Evolutionary conservation across 1,140 invertebrate species (phyloP).

Genomic region (Hycleus cichorii): DNA sequence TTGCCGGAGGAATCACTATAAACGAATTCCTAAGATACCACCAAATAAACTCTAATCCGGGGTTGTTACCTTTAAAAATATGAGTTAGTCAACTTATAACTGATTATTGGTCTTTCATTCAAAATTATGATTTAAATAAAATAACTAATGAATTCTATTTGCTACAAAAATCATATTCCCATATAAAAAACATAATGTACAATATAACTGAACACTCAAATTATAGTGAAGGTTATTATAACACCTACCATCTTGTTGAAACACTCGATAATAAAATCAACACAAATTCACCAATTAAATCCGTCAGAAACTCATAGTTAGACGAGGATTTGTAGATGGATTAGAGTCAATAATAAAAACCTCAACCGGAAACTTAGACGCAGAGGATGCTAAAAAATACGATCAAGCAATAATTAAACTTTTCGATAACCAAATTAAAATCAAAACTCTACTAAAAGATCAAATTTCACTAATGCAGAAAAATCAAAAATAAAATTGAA

Average conservation of each 20-base stretch:
- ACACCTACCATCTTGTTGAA: not conserved
- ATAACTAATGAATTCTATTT: not conserved
- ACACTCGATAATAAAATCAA: slow-evolving; percentile 2
- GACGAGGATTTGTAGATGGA: slow-evolving; percentile 3
- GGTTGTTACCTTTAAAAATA: slow-evolving; percentile 19
- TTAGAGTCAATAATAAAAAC: slow-evolving; percentile 9
- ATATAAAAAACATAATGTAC: not conserved
- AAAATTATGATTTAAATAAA: slow-evolving; percentile 7
- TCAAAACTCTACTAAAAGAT: slow-evolving; percentile 1
- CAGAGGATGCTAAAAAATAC: not conserved
- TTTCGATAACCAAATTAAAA: slow-evolving; percentile 5
- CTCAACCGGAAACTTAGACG: not conserved
- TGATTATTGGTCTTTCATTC: slow-evolving; percentile 13
- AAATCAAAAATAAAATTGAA: not conserved
- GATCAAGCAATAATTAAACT: not conserved
- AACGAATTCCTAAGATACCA: not conserved
- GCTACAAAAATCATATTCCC: not conserved
- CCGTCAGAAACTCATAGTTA: not conserved
- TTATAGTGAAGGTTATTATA: not conserved
- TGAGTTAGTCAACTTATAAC: slow-evolving; percentile 7
- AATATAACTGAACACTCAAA: not conserved
- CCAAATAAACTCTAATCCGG: slow-evolving; percentile 13
- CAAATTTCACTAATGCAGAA: not conserved
- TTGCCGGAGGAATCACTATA: not conserved
- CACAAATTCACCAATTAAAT: slow-evolving; percentile 2